Evolutionary conservation across 2,888 invertebrate species (phyloP), one percentile per base, ranked within the genome.

Genomic region (Eupithecia subfuscata): DNA sequence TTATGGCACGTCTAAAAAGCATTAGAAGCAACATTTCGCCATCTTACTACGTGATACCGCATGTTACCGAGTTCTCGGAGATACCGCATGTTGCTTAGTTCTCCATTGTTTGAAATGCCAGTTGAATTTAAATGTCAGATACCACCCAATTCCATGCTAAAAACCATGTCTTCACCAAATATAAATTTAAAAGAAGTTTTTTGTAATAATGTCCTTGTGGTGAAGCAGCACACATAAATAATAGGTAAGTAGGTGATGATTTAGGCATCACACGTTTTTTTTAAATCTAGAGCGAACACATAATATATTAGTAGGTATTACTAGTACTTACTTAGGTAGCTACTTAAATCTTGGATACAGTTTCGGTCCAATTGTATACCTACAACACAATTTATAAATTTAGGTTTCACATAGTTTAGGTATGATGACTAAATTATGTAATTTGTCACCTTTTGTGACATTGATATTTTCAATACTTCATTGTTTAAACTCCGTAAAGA

Each of bases 91-190:
- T 12, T 56, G 56, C 22, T 56, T 22, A 22, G 56, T 56, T 56
- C 75, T 75, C 74, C 65, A 77, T 76, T 77, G 78, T 78, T 65
- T 22, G 45, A 43, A 71, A 68, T 73, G 77, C 74, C 70, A 67
- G 43, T 68, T 73, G 78, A 78, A 80, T 80, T 75, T 75, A 70
- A 78, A 80, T 78, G 70, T 71, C 67, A 63, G 70, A 77, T 37
- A 71, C 52, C 45, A 43, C 16, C 63, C 65, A 48, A 70, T 56
- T 56, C 37, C 12, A 68, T 45, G 12, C 22, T 22, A 22, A 43
- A 2, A 43, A 68, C 30, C n/a, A 67, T 67, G 67, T 40, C n/a
- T 43, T 65, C 40, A 37, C 22, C 25, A 7, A 60, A 60, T 60
- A 25, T 60, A 37, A 25, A 68, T 68, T 68, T 40, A 25, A 43